phyloP scores from a whole-genome alignment of 1,140 invertebrate genomes.

The Eupristina koningsbergeri region DNA sequence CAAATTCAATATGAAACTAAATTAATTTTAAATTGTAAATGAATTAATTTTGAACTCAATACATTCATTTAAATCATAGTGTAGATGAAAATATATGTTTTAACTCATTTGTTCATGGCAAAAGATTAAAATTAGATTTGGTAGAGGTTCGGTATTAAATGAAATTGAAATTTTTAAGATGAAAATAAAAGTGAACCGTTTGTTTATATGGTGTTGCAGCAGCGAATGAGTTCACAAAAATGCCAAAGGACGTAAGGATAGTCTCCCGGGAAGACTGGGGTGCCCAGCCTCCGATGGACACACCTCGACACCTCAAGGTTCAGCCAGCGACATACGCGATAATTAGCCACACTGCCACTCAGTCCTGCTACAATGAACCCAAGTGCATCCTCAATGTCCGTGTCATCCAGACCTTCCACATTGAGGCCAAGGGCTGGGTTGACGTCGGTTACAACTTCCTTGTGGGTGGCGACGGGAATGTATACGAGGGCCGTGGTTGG shows the following conservation, averaged over 20 bases:
- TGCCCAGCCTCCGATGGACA: conserved; percentile 22
- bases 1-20: too few relatives aligned
- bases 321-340: conserved; percentile 82
- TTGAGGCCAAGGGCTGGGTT: conserved; percentile 78
- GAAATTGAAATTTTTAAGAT: too few relatives aligned
- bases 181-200: too few relatives aligned
- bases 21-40: too few relatives aligned
- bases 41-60: too few relatives aligned
- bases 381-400: conserved; percentile 74
- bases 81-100: too few relatives aligned
- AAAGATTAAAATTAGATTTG: neutral
- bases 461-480: conserved; percentile 82
- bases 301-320: conserved; percentile 40
- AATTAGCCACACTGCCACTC: conserved; percentile 81
- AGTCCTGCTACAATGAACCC: conserved; percentile 73
- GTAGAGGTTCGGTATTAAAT: too few relatives aligned
- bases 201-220: neutral
- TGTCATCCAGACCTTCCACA: conserved; percentile 82
- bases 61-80: too few relatives aligned
- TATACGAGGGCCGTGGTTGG: conserved; percentile 84
- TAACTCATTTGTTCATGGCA: too few relatives aligned
- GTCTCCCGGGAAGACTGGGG: conserved; percentile 23
- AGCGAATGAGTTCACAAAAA: conserved; percentile 28
- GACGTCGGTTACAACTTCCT: conserved; percentile 61
- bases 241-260: neutral